phyloP scores from a whole-genome alignment of 2,888 invertebrate genomes.

The Metacarcinus magister region DNA sequence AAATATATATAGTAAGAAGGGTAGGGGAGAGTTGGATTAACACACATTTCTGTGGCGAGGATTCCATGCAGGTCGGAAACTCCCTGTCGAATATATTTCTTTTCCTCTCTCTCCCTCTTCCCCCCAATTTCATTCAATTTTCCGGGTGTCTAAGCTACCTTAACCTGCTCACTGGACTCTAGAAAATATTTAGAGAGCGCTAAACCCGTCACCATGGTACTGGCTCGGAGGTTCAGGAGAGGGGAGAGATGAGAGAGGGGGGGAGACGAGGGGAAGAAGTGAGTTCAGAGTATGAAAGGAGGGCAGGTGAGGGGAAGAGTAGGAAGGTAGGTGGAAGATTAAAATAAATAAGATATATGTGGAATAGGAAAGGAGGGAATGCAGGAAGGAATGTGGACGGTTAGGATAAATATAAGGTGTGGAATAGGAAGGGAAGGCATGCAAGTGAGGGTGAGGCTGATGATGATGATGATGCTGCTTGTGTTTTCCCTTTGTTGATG shows the following conservation, averaged over 20 bases:
- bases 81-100: background rate
- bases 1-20: too few relatives aligned
- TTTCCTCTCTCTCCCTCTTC: background rate
- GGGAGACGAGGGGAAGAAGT: background rate
- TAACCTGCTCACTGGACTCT: background rate
- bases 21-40: too few relatives aligned
- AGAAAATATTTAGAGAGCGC: background rate
- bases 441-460: too few relatives aligned
- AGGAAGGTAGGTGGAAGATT: background rate
- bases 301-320: background rate
- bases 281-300: conserved; percentile 26
- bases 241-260: background rate
- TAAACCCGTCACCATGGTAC: background rate
- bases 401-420: too few relatives aligned
- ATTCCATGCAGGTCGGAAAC: background rate
- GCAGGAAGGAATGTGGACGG: too few relatives aligned
- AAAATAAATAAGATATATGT: background rate
- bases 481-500: too few relatives aligned
- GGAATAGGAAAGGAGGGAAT: too few relatives aligned
- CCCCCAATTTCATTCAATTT: conserved; percentile 26
- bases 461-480: too few relatives aligned
- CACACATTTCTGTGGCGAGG: too few relatives aligned
- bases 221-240: background rate
- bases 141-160: conserved; percentile 26
- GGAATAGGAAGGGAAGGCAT: too few relatives aligned